phyloP scores from a whole-genome alignment of 2,797 vertebrate genomes.

The Podargus strigoides region DNA sequence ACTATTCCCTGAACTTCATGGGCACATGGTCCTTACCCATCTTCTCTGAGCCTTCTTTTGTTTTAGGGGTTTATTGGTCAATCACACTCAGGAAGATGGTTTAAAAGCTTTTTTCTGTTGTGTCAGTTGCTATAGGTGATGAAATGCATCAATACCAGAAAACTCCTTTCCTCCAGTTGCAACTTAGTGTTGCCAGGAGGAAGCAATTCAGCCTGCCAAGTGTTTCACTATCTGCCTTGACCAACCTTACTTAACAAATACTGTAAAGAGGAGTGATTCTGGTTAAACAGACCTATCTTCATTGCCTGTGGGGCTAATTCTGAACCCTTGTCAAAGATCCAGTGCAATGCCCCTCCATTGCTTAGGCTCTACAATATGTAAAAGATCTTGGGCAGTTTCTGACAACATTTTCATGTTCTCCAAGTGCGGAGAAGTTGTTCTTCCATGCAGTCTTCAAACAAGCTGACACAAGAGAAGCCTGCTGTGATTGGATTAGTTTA shows the following conservation, averaged over 20 bases:
- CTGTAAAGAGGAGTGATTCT: background rate
- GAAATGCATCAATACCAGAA: background rate
- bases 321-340: background rate
- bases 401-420: background rate
- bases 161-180: background rate
- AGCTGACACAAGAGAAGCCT: constrained; percentile 34
- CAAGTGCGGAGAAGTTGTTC: background rate
- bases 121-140: background rate
- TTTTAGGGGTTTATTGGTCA: background rate
- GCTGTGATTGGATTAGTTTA: background rate
- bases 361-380: background rate
- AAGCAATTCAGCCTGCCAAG: background rate
- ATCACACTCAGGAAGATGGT: background rate
- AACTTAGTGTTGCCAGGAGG: background rate
- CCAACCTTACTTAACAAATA: background rate
- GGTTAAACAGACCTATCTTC: background rate
- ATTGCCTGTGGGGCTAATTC: background rate
- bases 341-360: background rate
- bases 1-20: background rate
- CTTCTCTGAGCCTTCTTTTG: background rate
- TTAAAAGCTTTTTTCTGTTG: background rate
- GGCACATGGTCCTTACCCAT: background rate
- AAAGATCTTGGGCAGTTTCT: background rate
- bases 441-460: constrained; percentile 14
- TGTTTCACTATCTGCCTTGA: background rate